Conservation (phyloP, 2,797 vertebrate species). For the Malacoraja senta region DNA sequence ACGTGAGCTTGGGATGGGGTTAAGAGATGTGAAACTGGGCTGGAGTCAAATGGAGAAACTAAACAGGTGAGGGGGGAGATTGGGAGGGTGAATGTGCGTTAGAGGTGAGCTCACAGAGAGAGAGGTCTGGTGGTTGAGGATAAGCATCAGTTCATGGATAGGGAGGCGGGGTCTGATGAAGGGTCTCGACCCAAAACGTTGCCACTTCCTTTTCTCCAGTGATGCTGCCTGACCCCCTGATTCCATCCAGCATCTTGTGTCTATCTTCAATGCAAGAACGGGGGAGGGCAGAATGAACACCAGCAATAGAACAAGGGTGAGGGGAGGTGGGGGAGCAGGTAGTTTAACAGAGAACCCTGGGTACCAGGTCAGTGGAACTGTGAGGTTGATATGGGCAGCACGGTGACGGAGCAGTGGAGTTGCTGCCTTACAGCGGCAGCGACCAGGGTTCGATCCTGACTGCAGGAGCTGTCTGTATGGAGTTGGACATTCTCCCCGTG, state of each 20-base stretch:
- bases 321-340: neutral
- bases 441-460: too few species aligned
- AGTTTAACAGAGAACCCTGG: neutral
- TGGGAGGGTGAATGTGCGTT: neutral
- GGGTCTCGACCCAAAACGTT: too few species aligned
- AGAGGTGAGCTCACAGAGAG: neutral
- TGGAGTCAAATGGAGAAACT: neutral
- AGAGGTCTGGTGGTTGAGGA: neutral
- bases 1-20: neutral
- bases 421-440: too few species aligned
- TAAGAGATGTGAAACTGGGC: neutral
- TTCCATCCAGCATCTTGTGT: too few species aligned
- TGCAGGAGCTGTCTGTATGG: too few species aligned
- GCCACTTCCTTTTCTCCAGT: too few species aligned
- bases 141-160: neutral
- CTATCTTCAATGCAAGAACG: neutral
- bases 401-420: too few species aligned
- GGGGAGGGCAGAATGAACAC: neutral
- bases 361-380: neutral
- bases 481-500: too few species aligned
- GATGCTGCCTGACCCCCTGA: too few species aligned
- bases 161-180: too few species aligned
- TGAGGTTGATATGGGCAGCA: too few species aligned
- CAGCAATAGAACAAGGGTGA: neutral
- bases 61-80: neutral